Conservation (phyloP, 2,888 invertebrate species). For the Empis livida region DNA sequence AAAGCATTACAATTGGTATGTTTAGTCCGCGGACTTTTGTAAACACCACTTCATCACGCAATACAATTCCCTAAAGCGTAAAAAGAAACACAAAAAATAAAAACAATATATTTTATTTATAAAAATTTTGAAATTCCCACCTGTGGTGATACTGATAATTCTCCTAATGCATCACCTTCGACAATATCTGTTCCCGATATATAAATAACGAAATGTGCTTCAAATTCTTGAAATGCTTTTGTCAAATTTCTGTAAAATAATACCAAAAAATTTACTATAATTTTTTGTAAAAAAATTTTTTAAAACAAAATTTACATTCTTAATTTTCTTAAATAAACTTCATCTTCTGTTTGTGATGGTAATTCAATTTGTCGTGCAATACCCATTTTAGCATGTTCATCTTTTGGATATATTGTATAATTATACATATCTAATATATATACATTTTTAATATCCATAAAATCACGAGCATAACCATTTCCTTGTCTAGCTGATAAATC, state of each 20-base stretch:
- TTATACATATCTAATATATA: constrained; percentile 77
- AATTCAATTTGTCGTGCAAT: constrained; percentile 56
- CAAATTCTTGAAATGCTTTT: constrained; percentile 50
- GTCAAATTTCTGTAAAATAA: constrained; percentile 46
- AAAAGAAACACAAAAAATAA: not conserved
- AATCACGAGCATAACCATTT: constrained; percentile 69
- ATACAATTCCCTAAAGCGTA: constrained; percentile 52
- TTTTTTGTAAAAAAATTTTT: not conserved
- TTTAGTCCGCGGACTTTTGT: constrained; percentile 42
- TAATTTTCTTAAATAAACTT: constrained; percentile 50
- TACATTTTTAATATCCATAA: constrained; percentile 49
- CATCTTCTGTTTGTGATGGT: constrained; percentile 42
- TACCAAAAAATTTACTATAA: not conserved
- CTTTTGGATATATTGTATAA: constrained; percentile 58
- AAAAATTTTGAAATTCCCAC: not conserved
- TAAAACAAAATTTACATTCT: constrained; percentile 41
- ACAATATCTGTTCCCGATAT: constrained; percentile 79
- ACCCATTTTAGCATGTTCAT: constrained; percentile 51
- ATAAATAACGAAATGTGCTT: constrained; percentile 62
- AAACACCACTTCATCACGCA: constrained; percentile 67
- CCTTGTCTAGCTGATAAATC: constrained; percentile 85
- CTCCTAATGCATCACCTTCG: constrained; percentile 58
- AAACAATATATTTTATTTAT: not conserved
- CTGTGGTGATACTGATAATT: constrained; percentile 47
- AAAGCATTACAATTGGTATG: constrained; percentile 67